A percentile compares a stretch with the other conserved stretches of the same genome.
Evolutionary conservation across 2,113 vertebrate genomes (phyloP).

Genomic region (Morone chrysops): DNA sequence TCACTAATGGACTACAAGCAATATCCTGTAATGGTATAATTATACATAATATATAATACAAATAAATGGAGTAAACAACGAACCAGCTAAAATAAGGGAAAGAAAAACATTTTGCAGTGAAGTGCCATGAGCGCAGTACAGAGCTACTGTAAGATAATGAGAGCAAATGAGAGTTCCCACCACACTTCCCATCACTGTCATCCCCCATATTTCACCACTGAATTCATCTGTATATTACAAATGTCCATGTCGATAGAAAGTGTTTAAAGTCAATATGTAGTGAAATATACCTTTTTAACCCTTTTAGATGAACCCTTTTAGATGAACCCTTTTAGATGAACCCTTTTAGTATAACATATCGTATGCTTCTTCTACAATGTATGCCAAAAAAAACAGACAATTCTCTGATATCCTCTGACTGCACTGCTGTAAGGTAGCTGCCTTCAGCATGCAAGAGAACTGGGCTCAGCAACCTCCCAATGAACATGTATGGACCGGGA

Average conservation of each 20-base stretch:
- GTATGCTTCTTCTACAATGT: too few species aligned
- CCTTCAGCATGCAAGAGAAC: too few species aligned
- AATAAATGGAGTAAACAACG: not conserved
- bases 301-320: too few species aligned
- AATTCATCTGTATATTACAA: constrained; percentile 18
- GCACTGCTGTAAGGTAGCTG: too few species aligned
- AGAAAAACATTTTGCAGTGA: not conserved
- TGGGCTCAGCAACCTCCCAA: too few species aligned
- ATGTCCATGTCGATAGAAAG: constrained; percentile 38
- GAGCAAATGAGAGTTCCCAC: not conserved
- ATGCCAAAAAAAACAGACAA: too few species aligned
- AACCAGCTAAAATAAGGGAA: not conserved
- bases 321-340: too few species aligned
- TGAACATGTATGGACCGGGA: too few species aligned
- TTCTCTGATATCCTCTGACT: too few species aligned
- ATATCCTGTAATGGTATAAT: not conserved
- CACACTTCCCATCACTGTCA: constrained; percentile 31
- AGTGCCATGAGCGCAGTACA: not conserved
- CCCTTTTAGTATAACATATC: too few species aligned
- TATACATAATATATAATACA: not conserved
- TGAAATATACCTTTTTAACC: too few species aligned
- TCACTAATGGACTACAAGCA: not conserved
- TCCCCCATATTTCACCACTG: constrained; percentile 1
- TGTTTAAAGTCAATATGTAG: too few species aligned
- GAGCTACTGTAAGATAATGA: not conserved